Percentiles rank a stretch among this genome's conserved stretches.
Conservation (phyloP, 2,888 invertebrate species). For the Scaptodrosophila latifasciaeformis region DNA sequence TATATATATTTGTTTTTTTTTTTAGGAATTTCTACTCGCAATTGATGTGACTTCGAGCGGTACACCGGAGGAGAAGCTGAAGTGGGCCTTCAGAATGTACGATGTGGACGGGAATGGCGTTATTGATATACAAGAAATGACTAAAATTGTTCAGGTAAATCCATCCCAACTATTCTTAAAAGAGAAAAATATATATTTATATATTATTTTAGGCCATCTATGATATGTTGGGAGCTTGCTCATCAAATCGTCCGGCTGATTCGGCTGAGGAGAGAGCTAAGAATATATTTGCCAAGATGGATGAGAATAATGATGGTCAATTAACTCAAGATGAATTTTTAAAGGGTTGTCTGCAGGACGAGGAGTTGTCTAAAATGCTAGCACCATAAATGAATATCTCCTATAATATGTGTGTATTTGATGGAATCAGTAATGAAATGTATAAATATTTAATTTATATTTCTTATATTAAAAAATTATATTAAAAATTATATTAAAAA, state of each 20-base stretch:
- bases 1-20: conserved; percentile 9
- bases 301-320: conserved; percentile 99
- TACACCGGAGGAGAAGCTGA: conserved; percentile 97
- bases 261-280: conserved; percentile 98
- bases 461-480: conserved; percentile 69
- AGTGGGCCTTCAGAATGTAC: conserved; percentile 99
- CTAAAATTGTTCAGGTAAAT: conserved; percentile 96
- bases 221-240: conserved; percentile 98
- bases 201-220: conserved; percentile 91
- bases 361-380: conserved; percentile 95
- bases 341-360: conserved; percentile 97
- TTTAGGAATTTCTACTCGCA: conserved; percentile 94
- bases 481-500: conserved; percentile 40
- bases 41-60: conserved; percentile 98
- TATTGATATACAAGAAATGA: conserved; percentile 99
- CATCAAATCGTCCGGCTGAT: conserved; percentile 94
- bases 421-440: conserved; percentile 71
- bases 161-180: too few species aligned
- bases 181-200: not conserved
- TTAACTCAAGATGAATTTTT: conserved; percentile 98
- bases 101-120: conserved; percentile 98
- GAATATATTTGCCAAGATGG: conserved; percentile 99
- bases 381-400: conserved; percentile 83
- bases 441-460: conserved; percentile 71
- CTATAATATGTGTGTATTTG: conserved; percentile 69